phyloP scores from a whole-genome alignment of 2,888 invertebrate species.

The Leptopilina myrica region DNA sequence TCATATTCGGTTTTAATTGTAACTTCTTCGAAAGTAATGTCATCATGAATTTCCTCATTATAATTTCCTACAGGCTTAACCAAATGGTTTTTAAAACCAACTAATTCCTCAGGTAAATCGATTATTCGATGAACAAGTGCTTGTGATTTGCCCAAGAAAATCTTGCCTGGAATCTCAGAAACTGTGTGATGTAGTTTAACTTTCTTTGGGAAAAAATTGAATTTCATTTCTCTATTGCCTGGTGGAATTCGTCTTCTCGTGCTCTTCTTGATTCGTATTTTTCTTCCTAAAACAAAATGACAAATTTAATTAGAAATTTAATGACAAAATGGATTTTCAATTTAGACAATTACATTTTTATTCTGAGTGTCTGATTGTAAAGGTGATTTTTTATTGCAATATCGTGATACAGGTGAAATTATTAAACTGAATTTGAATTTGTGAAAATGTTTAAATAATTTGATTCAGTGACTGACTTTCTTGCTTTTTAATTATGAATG shows the following conservation, averaged over 20 bases:
- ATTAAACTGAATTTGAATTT: too few relatives aligned
- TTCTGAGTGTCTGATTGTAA: too few relatives aligned
- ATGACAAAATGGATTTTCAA: background rate
- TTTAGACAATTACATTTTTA: too few relatives aligned
- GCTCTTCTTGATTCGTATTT: background rate
- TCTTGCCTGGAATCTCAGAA: background rate
- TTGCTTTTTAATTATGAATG: too few relatives aligned
- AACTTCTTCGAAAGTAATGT: background rate
- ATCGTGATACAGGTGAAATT: too few relatives aligned
- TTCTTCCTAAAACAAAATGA: constrained; percentile 7
- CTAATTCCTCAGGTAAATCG: background rate
- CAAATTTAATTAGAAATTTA: background rate
- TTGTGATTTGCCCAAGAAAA: background rate
- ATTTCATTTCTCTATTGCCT: background rate
- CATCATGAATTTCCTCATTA: background rate
- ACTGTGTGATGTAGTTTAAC: background rate
- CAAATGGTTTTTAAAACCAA: background rate
- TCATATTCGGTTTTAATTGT: background rate
- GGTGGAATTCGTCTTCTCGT: background rate
- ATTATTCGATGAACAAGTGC: background rate
- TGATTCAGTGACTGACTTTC: too few relatives aligned
- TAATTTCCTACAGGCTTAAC: too few relatives aligned
- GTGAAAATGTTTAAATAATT: too few relatives aligned
- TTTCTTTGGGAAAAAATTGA: background rate
- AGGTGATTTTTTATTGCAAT: too few relatives aligned